phyloP scores from a whole-genome alignment of 2,797 vertebrate genomes.

The Valencia hispanica region DNA sequence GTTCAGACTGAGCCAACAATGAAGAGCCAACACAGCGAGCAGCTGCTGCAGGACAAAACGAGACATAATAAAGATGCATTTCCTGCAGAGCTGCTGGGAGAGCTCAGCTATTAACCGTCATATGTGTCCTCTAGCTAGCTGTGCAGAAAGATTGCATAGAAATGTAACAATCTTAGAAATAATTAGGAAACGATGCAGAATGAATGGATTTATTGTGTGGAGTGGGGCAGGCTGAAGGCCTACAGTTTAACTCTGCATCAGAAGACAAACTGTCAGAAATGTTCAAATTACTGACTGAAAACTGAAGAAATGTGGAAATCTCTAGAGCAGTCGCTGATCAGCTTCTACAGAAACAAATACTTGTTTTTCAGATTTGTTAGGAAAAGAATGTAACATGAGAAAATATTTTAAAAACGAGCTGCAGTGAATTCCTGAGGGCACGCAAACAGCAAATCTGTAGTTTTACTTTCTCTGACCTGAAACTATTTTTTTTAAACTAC shows the following conservation, averaged over 20 bases:
- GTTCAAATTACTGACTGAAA: background rate
- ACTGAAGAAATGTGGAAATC: background rate
- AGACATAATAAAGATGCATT: background rate
- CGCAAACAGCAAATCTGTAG: background rate
- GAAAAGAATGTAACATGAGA: background rate
- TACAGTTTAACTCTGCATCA: background rate
- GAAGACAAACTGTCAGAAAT: background rate
- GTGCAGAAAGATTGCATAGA: background rate
- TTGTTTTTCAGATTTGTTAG: background rate
- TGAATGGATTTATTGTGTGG: background rate
- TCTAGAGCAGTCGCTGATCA: background rate
- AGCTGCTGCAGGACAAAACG: background rate
- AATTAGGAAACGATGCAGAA: background rate
- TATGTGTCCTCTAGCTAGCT: background rate
- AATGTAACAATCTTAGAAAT: background rate
- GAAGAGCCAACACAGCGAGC: background rate
- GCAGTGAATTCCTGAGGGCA: background rate
- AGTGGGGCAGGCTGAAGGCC: background rate
- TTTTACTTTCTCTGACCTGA: background rate
- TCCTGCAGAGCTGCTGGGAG: background rate
- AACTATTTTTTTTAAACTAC: too few species aligned
- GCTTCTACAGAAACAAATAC: background rate
- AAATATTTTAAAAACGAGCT: background rate
- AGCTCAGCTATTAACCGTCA: background rate
- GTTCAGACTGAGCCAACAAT: background rate